A percentile compares a stretch with the other conserved stretches of the same genome.
phyloP scores from a whole-genome alignment of 2,113 vertebrate species.

The Campylomormyrus tamandua region DNA sequence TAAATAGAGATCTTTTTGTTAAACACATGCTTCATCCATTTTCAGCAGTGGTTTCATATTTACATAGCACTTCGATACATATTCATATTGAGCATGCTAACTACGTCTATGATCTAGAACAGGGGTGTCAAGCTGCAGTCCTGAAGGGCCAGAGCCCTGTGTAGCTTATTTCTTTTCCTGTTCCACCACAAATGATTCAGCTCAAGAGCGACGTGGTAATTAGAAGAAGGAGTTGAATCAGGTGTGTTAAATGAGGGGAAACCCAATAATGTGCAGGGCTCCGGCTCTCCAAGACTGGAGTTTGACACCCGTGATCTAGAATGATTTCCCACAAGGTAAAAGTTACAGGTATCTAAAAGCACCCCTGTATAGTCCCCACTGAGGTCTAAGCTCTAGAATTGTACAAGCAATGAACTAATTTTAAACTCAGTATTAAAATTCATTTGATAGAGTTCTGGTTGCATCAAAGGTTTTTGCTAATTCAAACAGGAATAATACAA shows the following conservation, averaged over 20 bases:
- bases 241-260: no score
- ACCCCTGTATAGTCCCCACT: background rate
- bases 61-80: background rate
- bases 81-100: background rate
- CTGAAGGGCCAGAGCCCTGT: no score
- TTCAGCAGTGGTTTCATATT: background rate
- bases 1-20: background rate
- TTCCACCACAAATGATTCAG: no score
- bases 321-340: background rate
- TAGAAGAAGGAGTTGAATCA: no score
- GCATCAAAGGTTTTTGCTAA: background rate
- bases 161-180: no score
- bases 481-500: background rate
- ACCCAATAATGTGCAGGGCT: no score
- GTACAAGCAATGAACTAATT: background rate
- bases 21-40: background rate
- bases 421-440: background rate
- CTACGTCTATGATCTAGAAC: background rate
- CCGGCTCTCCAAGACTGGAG: no score
- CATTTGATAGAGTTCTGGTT: background rate
- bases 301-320: background rate
- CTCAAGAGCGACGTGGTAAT: no score
- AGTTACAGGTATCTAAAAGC: background rate
- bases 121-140: no score
- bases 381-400: background rate